Evolutionary conservation across 2,888 invertebrate genomes (phyloP).

Genomic region (Chirona hameri): DNA sequence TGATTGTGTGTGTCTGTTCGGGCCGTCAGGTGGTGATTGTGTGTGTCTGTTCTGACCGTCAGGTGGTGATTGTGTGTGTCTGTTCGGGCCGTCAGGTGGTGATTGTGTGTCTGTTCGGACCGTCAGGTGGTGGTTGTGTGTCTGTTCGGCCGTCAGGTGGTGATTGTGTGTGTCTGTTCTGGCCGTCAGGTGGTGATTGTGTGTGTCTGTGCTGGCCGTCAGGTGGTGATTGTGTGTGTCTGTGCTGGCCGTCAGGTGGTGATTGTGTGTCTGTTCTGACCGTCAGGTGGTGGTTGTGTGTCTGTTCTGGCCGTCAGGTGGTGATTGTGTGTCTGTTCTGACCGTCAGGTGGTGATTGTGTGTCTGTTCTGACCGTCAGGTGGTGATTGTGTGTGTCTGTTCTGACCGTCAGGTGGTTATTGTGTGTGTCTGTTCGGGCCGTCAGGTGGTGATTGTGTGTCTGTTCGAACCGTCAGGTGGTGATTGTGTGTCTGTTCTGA

Average conservation of each 20-base stretch:
- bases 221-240: not conserved
- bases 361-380: not conserved
- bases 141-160: not conserved
- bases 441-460: not conserved
- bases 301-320: too few relatives aligned
- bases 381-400: not conserved
- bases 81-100: too few relatives aligned
- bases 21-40: not conserved
- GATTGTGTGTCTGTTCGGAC: not conserved
- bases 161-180: not conserved
- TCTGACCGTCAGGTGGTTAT: not conserved
- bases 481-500: not conserved
- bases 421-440: too few relatives aligned
- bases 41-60: not conserved
- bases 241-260: conserved; percentile 48
- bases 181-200: conserved; percentile 34
- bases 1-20: not conserved
- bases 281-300: conserved; percentile 59
- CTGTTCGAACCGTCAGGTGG: too few relatives aligned
- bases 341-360: not conserved
- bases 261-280: conserved; percentile 53
- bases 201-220: not conserved
- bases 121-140: not conserved
- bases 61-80: not conserved
- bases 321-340: too few relatives aligned